A percentile compares a stretch with the other conserved stretches of the same genome.
Conservation (phyloP, 2,797 vertebrate species). For the Melanotaenia pygmaea region DNA sequence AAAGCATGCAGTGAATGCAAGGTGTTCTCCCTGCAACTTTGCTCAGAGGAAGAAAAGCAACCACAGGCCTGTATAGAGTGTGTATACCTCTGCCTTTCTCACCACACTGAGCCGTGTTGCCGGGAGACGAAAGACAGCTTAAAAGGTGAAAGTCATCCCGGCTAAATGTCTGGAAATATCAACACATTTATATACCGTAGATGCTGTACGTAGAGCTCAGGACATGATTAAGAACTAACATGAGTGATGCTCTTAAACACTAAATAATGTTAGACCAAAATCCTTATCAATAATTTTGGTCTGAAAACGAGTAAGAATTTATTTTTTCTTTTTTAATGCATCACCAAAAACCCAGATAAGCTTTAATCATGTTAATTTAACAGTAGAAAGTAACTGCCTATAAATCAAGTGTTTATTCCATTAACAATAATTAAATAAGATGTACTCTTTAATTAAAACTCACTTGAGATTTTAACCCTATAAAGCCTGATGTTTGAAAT, state of each 20-base stretch:
- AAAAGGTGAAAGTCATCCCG: constrained; percentile 60
- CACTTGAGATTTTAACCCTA: no score
- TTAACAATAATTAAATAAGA: no score
- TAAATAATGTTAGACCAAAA: neutral
- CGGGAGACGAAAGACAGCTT: constrained; percentile 61
- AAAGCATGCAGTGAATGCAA: constrained; percentile 41
- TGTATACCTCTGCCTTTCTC: constrained; percentile 5
- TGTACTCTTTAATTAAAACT: no score
- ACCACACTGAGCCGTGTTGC: constrained; percentile 49
- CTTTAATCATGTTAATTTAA: constrained; percentile 26
- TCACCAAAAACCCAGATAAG: constrained; percentile 6
- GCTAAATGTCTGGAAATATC: constrained; percentile 64
- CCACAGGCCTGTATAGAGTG: neutral
- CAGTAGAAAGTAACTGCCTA: neutral
- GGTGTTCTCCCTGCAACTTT: constrained; percentile 28
- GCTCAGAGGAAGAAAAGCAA: constrained; percentile 21
- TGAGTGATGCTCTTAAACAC: no score
- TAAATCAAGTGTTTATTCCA: no score
- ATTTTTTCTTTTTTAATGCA: neutral
- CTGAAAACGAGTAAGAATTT: neutral
- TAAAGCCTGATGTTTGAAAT: no score
- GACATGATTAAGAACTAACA: neutral
- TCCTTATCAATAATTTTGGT: neutral
- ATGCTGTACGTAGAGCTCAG: constrained; percentile 4
- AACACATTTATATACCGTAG: constrained; percentile 39